Conservation (phyloP, 2,797 vertebrate genomes). For the Tokudaia muenninki region DNA sequence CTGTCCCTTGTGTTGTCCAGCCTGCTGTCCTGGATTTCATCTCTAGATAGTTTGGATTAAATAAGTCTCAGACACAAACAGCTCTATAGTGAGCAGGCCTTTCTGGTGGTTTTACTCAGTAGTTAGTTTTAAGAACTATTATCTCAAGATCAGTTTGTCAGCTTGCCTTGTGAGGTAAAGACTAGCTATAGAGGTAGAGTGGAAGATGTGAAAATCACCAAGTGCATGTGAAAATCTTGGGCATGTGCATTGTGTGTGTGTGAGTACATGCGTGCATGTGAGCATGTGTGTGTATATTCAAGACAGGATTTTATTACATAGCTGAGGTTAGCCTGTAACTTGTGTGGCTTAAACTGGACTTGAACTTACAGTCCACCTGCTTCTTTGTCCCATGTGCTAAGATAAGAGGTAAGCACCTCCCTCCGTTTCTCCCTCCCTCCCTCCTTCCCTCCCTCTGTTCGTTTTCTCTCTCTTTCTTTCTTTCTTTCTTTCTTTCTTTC, state of each 20-base stretch:
- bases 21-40: not conserved
- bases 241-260: not conserved
- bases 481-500: no score
- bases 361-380: not conserved
- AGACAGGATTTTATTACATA: not conserved
- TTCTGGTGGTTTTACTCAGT: slow-evolving; percentile 50
- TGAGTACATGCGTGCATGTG: no score
- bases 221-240: not conserved
- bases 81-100: slow-evolving; percentile 2
- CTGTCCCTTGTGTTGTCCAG: not conserved
- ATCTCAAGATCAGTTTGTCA: slow-evolving; percentile 52
- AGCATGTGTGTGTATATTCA: not conserved
- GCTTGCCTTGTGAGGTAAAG: slow-evolving; percentile 47
- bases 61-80: slow-evolving; percentile 18
- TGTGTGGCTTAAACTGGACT: not conserved
- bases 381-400: not conserved
- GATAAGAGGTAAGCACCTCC: not conserved
- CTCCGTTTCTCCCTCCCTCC: no score
- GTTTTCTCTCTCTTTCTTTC: fast-evolving
- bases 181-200: slow-evolving; percentile 18
- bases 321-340: not conserved
- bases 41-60: slow-evolving; percentile 21
- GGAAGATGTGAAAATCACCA: slow-evolving; percentile 18
- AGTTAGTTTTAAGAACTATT: no score
- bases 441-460: not conserved